Percentiles rank a stretch among this genome's conserved stretches.
Evolutionary conservation across 2,797 vertebrate species (phyloP).

Genomic region (Intellagama lesueurii): DNA sequence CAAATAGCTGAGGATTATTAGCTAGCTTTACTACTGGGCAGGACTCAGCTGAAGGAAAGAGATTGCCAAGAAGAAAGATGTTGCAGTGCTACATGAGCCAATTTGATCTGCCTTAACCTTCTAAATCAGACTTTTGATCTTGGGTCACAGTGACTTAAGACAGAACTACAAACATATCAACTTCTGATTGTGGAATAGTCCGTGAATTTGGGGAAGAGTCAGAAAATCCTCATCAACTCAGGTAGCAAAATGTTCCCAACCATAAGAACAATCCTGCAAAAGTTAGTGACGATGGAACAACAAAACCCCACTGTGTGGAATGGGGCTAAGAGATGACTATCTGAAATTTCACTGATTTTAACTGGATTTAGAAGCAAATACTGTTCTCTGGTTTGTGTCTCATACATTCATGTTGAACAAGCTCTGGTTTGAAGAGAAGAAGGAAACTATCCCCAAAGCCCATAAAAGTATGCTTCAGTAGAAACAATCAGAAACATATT

Average conservation of each 20-base stretch:
- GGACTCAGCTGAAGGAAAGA: background rate
- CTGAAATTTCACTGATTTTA: background rate
- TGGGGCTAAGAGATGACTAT: background rate
- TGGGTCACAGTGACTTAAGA: background rate
- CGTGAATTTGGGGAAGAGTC: no score
- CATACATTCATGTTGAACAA: background rate
- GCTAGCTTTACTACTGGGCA: background rate
- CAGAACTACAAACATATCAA: background rate
- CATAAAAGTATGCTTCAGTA: background rate
- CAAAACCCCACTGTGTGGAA: no score
- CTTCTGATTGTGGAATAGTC: background rate
- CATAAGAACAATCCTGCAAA: background rate
- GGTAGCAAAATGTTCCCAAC: no score
- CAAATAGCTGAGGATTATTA: background rate
- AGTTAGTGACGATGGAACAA: background rate
- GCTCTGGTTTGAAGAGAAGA: background rate
- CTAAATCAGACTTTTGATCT: background rate
- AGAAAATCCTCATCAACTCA: no score
- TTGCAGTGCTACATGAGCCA: background rate
- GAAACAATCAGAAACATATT: background rate
- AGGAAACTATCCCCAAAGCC: background rate
- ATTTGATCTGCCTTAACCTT: no score
- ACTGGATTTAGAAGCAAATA: background rate
- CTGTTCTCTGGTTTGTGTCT: background rate
- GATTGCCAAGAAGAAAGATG: background rate